These are phyloP conservation scores for Reticulitermes speratus DNA, from an alignment of 1,140 invertebrate species.

Conservation along the genomic window DNA sequence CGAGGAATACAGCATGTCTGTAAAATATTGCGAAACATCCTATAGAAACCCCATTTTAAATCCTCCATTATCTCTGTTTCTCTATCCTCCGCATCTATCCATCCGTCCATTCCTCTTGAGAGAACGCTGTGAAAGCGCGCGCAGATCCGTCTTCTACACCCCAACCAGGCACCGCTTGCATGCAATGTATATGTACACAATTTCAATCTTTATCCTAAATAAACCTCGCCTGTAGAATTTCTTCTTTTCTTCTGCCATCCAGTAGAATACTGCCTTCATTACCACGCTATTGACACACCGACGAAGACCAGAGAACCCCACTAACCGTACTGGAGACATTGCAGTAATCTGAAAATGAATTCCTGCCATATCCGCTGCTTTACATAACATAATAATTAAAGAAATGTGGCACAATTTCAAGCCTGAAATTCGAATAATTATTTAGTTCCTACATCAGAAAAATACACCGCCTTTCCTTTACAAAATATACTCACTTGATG, in stretches of 20 bases:
- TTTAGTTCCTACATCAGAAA: no score
- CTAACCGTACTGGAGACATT: not conserved
- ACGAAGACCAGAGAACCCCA: not conserved
- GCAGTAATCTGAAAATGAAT: not conserved
- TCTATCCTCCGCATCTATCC: not conserved
- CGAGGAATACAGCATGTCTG: not conserved
- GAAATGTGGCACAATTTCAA: no score
- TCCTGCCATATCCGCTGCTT: no score
- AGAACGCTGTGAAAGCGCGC: not conserved
- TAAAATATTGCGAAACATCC: not conserved
- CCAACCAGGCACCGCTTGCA: not conserved
- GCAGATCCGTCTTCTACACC: not conserved
- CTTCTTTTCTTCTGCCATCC: not conserved
- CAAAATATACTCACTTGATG: no score
- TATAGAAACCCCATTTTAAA: not conserved
- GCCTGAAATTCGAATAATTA: no score
- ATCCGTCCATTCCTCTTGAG: not conserved
- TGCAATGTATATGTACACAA: not conserved
- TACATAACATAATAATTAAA: no score
- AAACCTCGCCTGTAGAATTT: constrained; percentile 5
- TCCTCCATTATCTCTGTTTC: constrained; percentile 18
- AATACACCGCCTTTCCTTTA: no score
- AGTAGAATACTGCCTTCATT: not conserved
- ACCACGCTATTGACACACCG: not conserved
- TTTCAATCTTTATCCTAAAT: constrained; percentile 9